These are phyloP conservation scores for Drosophila infuscata DNA, from an alignment of 2,888 invertebrate species.

Conservation along the genomic window DNA sequence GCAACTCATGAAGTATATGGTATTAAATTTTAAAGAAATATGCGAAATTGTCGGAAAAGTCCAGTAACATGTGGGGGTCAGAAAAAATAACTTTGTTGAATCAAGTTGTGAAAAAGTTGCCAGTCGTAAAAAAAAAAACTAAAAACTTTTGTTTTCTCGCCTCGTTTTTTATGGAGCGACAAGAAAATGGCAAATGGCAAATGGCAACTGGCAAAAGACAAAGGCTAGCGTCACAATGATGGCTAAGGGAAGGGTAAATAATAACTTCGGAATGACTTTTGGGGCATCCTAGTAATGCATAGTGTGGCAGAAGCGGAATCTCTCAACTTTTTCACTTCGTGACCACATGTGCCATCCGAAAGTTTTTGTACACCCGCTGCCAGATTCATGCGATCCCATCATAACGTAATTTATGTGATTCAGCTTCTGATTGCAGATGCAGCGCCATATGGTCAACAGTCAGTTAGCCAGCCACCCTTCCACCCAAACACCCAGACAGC, in stretches of 20 bases:
- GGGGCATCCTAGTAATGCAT: slow-evolving; percentile 71
- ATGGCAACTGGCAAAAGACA: slow-evolving; percentile 41
- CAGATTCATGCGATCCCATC: slow-evolving; percentile 73
- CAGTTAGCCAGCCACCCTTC: slow-evolving; percentile 6
- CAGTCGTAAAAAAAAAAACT: slow-evolving; percentile 64
- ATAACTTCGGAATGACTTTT: slow-evolving; percentile 80
- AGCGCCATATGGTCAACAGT: slow-evolving; percentile 67
- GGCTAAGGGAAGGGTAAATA: slow-evolving; percentile 37
- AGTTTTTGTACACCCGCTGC: slow-evolving; percentile 47
- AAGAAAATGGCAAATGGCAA: slow-evolving; percentile 64
- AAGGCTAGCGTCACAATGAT: slow-evolving; percentile 13
- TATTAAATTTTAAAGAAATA: slow-evolving; percentile 22
- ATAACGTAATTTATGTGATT: slow-evolving; percentile 81
- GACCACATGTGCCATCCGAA: slow-evolving; percentile 74
- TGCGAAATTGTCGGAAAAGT: slow-evolving; percentile 40
- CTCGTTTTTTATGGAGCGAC: slow-evolving; percentile 66
- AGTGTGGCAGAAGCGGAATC: slow-evolving; percentile 44
- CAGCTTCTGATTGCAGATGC: slow-evolving; percentile 68
- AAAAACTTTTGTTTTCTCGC: slow-evolving; percentile 77
- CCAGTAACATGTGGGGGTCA: slow-evolving; percentile 32
- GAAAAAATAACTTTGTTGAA: slow-evolving; percentile 61
- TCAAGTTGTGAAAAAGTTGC: slow-evolving; percentile 67
- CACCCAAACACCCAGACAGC: slow-evolving; percentile 43
- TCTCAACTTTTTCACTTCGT: slow-evolving; percentile 58
- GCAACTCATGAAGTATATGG: not conserved